Base-by-base conservation (phyloP, 2,888 invertebrate species). In the Ophion slaviceki region DNA sequence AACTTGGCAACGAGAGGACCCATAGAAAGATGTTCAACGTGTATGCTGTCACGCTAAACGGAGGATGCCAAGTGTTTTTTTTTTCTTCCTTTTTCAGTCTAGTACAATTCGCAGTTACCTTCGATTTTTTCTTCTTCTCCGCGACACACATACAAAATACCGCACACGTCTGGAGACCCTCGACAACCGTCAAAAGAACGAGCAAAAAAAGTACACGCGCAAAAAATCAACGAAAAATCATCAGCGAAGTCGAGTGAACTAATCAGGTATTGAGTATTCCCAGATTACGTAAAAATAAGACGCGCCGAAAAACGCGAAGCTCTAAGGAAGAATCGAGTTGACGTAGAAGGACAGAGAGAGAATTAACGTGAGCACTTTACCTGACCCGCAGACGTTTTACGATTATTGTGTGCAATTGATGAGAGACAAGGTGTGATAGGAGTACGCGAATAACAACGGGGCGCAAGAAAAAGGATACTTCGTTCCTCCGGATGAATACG, bases 211-310 rank as follows among this genome's bases (percentile, higher is more conserved):
- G 4, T 8, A 28, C 61, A 76, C 84, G 82, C 17, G 36, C 28
- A 64, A 64, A 45, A 67, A 36, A 68, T 7, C 32, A 20, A 36
- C 36, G 24, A 83, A 72, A 74, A 83, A 82, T 64, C 59, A 77
- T 78, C 40, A 45, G 45, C 78, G 47, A 75, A 78, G 68, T 57
- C 74, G 67, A 67, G 53, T 83, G 70, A 87, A 90, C 87, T 90
- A 90, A 88, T 88, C 86, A 87, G 87, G 85, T 88, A 90, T 89
- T 90, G 91, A 91, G 91, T 91, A 91, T 91, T 91, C 81, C 89
- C 88, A 89, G 87, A 89, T 88, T 89, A 82, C 53, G 71, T 64
- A 72, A 72, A 67, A 47, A 11, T 10, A 53, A 14, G 14, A 53
- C 87, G 87, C 83, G 82, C 82, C 83, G 86, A 71, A 57, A 61